A percentile compares a stretch with the other conserved stretches of the same genome.
phyloP scores from a whole-genome alignment of 2,797 vertebrate species.

The Podarcis siculus region DNA sequence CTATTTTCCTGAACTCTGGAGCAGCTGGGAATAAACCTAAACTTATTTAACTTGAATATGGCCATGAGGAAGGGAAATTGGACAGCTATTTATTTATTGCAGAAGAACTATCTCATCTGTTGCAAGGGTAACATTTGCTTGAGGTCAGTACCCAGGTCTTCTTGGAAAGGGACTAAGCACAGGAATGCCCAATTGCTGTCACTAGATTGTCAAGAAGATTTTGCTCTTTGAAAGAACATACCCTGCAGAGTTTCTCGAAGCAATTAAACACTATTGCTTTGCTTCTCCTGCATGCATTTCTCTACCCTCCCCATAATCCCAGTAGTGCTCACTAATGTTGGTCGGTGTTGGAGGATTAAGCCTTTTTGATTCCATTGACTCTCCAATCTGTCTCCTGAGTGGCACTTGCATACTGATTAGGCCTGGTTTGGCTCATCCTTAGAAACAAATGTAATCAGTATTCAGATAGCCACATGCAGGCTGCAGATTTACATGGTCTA shows the following conservation, averaged over 20 bases:
- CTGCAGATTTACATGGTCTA: background rate
- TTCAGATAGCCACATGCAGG: background rate
- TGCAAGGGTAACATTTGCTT: constrained; percentile 55
- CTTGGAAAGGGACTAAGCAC: constrained; percentile 48
- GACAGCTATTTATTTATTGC: constrained; percentile 7
- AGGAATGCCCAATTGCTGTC: constrained; percentile 35
- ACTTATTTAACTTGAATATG: background rate
- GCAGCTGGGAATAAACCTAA: background rate
- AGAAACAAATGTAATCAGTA: constrained; percentile 25
- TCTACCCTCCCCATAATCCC: background rate
- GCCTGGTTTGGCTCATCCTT: background rate
- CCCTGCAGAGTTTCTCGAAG: constrained; percentile 7
- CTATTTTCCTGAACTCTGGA: background rate
- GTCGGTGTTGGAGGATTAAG: background rate
- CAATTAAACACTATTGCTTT: background rate
- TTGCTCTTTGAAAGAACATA: constrained; percentile 32
- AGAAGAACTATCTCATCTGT: background rate
- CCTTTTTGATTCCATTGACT: background rate
- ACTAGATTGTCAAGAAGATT: constrained; percentile 53
- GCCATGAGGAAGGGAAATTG: constrained; percentile 35
- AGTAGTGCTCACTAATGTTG: background rate
- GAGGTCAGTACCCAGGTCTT: constrained; percentile 39
- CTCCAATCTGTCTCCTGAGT: constrained; percentile 32
- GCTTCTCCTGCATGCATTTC: background rate
- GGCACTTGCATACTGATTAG: constrained; percentile 31